Evolutionary conservation across 2,113 vertebrate genomes (phyloP).

Genomic region (Microtus montanus): DNA sequence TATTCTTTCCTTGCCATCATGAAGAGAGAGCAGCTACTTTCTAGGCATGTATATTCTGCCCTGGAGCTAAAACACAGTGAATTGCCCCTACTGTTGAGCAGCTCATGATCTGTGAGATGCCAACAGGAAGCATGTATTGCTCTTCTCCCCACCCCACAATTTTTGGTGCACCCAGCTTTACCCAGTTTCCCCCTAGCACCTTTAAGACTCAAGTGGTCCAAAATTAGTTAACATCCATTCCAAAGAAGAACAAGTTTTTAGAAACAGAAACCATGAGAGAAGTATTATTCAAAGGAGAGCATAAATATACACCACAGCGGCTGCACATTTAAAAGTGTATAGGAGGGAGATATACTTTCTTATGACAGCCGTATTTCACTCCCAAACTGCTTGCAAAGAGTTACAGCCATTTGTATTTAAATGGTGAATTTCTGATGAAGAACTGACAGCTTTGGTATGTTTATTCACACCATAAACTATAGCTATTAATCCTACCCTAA

Average conservation of each 20-base stretch:
- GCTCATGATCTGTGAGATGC: rapidly evolving
- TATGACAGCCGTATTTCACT: neutral
- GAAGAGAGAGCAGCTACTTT: neutral
- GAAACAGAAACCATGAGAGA: neutral
- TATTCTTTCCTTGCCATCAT: rapidly evolving
- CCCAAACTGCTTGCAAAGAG: conserved; percentile 53
- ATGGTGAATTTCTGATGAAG: conserved; percentile 58
- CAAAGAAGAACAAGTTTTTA: neutral
- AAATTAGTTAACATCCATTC: neutral
- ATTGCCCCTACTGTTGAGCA: neutral
- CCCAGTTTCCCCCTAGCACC: neutral
- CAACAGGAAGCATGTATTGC: rapidly evolving
- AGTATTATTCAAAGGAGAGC: neutral
- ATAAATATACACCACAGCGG: neutral
- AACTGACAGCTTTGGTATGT: neutral
- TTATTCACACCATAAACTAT: conserved; percentile 43
- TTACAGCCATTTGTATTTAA: conserved; percentile 67
- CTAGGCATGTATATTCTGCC: rapidly evolving
- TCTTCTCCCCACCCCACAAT: neutral
- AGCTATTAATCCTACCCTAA: conserved; percentile 16
- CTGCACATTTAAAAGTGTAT: neutral
- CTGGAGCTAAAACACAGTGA: neutral
- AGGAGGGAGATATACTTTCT: neutral
- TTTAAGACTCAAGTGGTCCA: neutral
- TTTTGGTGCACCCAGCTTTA: no score